Evolutionary conservation across 2,888 invertebrate species (phyloP), one percentile per base, ranked within the genome.

Genomic region (Catocala sponsa): DNA sequence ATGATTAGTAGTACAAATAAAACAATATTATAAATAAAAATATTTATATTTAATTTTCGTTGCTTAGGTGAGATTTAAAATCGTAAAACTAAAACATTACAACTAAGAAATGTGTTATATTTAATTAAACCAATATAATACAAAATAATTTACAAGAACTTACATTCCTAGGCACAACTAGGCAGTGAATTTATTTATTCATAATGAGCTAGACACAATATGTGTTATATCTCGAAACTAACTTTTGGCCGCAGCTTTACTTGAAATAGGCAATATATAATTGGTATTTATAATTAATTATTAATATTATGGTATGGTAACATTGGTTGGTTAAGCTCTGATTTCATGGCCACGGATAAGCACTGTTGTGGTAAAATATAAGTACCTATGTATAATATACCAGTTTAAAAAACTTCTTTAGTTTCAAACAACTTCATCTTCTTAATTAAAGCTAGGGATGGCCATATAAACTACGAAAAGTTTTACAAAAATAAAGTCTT

Each of bases 121-220:
- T 67, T 82, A 84, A 59, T 67, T 63, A 69, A 72, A 77, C 79
- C 83, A 85, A 87, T 90, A 90, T 88, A 86, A 84, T 89, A 90
- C 88, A 91, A 82, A 90, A 88, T 90, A 90, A 89, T 90, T 91
- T 91, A 91, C 86, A 91, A 80, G 80, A 81, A 76, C 66, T 63
- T 78, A 71, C 78, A 82, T 85, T 67, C 59, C 72, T 76, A 74
- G 70, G 81, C 72, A 76, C 65, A 83, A 79, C 81, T 83, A 88
- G 91, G 91, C 91, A 91, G 91, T 91, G 90, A 85, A 80, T 71
- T 72, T 73, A 61, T 76, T 72, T 72, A 66, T 68, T 65, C n/a
- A 60, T 68, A 75, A 51, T 74, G 70, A 71, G 63, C 61, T 76
- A 68, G 60, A 76, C 59, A 74, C 63, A 73, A 67, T 54, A 32